Evolutionary conservation across 2,888 invertebrate species (phyloP), one percentile per base, ranked within the genome.

Genomic region (Drosophila rellima): DNA sequence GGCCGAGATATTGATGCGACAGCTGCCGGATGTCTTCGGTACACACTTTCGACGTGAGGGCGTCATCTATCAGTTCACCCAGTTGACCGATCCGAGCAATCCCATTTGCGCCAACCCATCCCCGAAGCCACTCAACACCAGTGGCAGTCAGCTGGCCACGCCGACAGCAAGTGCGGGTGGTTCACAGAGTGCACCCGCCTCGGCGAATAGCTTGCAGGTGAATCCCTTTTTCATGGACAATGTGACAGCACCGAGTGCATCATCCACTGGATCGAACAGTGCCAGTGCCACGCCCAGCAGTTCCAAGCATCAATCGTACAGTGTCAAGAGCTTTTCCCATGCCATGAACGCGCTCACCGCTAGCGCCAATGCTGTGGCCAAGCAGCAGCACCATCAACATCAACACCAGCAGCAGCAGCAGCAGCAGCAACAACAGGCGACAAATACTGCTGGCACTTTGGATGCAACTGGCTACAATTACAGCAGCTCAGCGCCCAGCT

Each of bases 21-120:
- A 99, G 90, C 93, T 99, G 84, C 98, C 99, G 0, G 97, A 98
- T 75, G 96, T 98, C 63, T 99, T 99, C 94, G 96, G 96, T 51
- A 96, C 97, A 67, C 98, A 98, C 94, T 99, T 99, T 93, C 95
- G 98, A 11, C 95, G 99, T 73, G 99, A 99, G 94, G 99, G 99
- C 91, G 98, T 98, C n/a, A 95, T 98, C 93, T 97, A 98, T 93
- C 98, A 98, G 93, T 94, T 94, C 26, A 94, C 93, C 18, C 95
- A 95, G 83, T 92, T 97, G 71, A 95, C 95, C 42, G 96, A 96
- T 93, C 95, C 96, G 10, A 95, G 95, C 84, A 92, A 94, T 74
- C 94, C 94, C 26, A 92, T 94, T 52, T 94, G 94, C 75, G 93
- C 93, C 47, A 94, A 94, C 84, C 93, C 94, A 7, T 91, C 91